Percentiles rank a stretch among this genome's conserved stretches.
Evolutionary conservation across 2,113 vertebrate species (phyloP).

Genomic region (Sardina pilchardus): DNA sequence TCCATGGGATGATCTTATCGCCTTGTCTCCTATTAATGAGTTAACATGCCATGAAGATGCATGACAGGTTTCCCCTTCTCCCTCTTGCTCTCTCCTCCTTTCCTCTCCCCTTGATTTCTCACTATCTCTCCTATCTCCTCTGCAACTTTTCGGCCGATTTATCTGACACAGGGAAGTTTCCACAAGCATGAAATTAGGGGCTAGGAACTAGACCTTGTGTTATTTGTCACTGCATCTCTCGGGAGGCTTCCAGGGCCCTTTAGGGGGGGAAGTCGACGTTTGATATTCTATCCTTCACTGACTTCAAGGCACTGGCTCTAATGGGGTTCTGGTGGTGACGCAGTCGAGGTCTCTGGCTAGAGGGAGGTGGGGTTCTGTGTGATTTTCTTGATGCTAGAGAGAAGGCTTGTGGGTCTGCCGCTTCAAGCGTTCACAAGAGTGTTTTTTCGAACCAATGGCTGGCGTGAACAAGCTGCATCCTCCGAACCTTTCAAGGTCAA

Average conservation of each 20-base stretch:
- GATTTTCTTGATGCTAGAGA: not conserved
- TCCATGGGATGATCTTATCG: not conserved
- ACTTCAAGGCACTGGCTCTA: not conserved
- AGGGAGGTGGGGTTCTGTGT: not conserved
- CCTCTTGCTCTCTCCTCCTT: not conserved
- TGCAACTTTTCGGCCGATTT: not conserved
- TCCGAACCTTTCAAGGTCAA: not conserved
- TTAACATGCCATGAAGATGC: conserved; percentile 7
- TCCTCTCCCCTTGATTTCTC: conserved; percentile 4
- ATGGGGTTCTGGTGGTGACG: not conserved
- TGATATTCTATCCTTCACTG: not conserved
- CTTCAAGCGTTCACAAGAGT: not conserved
- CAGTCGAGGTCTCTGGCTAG: not conserved
- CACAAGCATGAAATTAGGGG: not conserved
- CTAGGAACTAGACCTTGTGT: not conserved
- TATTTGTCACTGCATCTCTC: not conserved
- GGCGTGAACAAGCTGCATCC: not conserved
- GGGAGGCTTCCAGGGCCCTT: not conserved
- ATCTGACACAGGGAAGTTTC: not conserved
- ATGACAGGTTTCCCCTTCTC: not conserved
- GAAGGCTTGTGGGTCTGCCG: not conserved
- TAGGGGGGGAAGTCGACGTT: not conserved
- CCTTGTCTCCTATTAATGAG: conserved; percentile 14
- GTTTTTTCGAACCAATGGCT: not conserved
- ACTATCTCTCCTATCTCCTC: conserved; percentile 11